Base-by-base conservation (phyloP, 2,888 invertebrate genomes). In the Alsophila aescularia region DNA sequence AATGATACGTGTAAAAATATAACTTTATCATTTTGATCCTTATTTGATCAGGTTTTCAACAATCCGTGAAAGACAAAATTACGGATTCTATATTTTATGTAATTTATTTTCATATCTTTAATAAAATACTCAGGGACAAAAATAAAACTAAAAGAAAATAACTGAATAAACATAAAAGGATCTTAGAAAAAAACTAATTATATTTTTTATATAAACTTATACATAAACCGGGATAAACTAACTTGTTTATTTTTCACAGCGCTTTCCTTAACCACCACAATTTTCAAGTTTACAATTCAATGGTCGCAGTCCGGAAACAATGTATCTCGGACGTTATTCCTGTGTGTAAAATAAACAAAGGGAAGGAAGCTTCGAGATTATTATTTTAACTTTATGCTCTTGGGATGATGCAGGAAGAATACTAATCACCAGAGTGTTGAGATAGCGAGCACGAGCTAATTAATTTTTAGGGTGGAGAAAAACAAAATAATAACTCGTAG, bases 311-410 rank as follows among this genome's bases (percentile, higher is more conserved):
- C 16, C 37, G 54, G 54, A 54, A 49, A 35, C 54, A 14, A 42
- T 54, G 43, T 29, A 54, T 54, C 49, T 49, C 29, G 7, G 32
- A 21, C 24, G 21, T 37, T 40, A 55, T 50, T 55, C 55, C 55
- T 45, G 40, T 41, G 55, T 55, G 55, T 49, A 50, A 55, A 55
- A 55, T 55, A 55, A 55, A 55, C 50, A 55, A 54, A 49, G 7
- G 43, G 34, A 49, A 45, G 55, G 44, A 45, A 55, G 45, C 32
- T 18, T 21, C n/a, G 40, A 27, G 37, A 39, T 53, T 54, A 43
- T 49, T 49, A 50, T 55, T 55, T 52, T 40, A 45, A 50, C 29
- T 55, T 55, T 55, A 45, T 36, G 31, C 40, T 35, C 36, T n/a
- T n/a, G 35, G 18, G 32, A 18, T 44, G 44, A 55, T 35, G 41